Evolutionary conservation across 2,888 invertebrate species (phyloP).

Genomic region (Heliconius hortense): DNA sequence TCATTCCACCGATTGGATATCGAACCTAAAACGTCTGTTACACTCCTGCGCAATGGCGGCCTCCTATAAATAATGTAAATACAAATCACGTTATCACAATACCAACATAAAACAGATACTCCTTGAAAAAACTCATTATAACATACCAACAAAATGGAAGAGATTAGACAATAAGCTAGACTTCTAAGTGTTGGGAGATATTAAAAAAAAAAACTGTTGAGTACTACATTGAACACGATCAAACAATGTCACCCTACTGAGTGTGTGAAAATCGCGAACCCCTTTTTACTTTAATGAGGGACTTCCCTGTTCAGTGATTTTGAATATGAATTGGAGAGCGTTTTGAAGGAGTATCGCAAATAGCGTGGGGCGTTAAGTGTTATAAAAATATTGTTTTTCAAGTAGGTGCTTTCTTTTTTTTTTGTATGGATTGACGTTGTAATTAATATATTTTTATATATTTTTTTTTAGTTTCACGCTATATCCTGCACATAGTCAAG

Average conservation of each 20-base stretch:
- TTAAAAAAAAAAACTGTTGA: conserved; percentile 36
- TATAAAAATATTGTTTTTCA: conserved; percentile 25
- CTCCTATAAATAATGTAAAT: too few species aligned
- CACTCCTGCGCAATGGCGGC: too few species aligned
- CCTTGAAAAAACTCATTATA: conserved; percentile 32
- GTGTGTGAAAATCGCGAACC: conserved; percentile 41
- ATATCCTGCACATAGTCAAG: too few species aligned
- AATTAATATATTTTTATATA: not conserved
- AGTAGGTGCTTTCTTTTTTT: not conserved
- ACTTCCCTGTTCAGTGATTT: conserved; percentile 42
- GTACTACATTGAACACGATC: conserved; percentile 39
- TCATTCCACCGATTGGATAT: too few species aligned
- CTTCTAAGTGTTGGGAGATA: conserved; percentile 31
- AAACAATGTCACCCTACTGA: conserved; percentile 38
- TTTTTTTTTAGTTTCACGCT: not conserved
- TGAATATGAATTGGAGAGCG: conserved; percentile 34
- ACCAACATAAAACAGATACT: not conserved
- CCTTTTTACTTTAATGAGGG: conserved; percentile 42
- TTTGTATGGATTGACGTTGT: not conserved
- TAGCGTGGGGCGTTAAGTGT: conserved; percentile 30
- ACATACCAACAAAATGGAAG: conserved; percentile 36
- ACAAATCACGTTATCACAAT: not conserved
- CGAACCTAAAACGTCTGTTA: too few species aligned
- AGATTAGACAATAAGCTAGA: conserved; percentile 33
- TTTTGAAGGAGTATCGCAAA: conserved; percentile 37